A percentile compares a stretch with the other conserved stretches of the same genome.
Evolutionary conservation across 2,888 invertebrate species (phyloP).

Genomic region (Conomelus anceps): DNA sequence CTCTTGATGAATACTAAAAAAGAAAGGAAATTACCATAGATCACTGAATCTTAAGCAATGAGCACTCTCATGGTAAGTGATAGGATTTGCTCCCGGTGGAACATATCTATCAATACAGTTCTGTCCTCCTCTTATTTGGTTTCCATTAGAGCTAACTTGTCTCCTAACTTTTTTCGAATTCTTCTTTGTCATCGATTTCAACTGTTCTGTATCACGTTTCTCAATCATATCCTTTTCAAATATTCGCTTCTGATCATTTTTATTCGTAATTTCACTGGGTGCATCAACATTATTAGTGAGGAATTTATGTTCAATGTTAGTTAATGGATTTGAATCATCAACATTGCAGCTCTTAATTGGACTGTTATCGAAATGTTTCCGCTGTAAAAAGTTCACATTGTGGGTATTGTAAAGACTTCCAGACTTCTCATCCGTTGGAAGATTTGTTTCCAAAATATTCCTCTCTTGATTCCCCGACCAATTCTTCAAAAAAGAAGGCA

Average conservation of each 20-base stretch:
- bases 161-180: constrained; percentile 7
- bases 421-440: background rate
- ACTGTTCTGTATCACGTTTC: background rate
- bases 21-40: constrained; percentile 40
- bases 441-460: background rate
- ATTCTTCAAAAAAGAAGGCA: background rate
- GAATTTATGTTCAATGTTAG: background rate
- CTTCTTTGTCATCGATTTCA: background rate
- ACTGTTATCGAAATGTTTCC: no score
- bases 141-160: constrained; percentile 30
- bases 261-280: background rate
- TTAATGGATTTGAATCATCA: background rate
- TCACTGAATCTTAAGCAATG: constrained; percentile 50
- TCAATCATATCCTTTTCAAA: background rate
- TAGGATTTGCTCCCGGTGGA: constrained; percentile 41
- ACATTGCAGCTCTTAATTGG: background rate
- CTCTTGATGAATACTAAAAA: background rate
- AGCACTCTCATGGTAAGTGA: constrained; percentile 45
- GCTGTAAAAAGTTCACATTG: background rate
- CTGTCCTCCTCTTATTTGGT: constrained; percentile 46
- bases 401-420: background rate
- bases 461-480: background rate
- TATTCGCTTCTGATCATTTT: background rate
- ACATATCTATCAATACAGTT: constrained; percentile 43
- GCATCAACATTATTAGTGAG: background rate